Evolutionary conservation across 2,113 vertebrate genomes (phyloP).

Genomic region (Onychorhynchus coronatus): DNA sequence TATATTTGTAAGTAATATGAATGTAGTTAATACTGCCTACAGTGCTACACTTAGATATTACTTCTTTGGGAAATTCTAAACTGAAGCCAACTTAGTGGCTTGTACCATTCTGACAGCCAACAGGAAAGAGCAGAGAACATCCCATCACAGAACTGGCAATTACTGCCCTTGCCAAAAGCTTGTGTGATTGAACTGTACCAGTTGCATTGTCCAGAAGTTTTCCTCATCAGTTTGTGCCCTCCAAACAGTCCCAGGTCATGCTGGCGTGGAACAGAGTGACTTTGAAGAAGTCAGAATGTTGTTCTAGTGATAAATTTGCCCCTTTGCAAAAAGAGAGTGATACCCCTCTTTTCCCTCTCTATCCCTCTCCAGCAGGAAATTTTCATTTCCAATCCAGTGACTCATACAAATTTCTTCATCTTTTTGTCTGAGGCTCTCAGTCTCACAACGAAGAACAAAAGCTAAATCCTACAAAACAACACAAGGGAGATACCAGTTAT

Average conservation of each 20-base stretch:
- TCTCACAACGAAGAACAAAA: background rate
- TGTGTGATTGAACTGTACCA: background rate
- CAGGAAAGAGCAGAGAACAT: background rate
- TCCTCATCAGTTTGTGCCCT: background rate
- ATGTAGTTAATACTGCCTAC: background rate
- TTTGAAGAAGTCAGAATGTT: background rate
- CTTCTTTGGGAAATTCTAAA: background rate
- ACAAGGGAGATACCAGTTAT: background rate
- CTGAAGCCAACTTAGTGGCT: background rate
- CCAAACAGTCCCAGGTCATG: background rate
- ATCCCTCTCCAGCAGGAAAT: background rate
- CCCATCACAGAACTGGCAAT: background rate
- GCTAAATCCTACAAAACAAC: conserved; percentile 34
- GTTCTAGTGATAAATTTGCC: background rate
- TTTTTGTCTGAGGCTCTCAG: background rate
- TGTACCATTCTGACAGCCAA: background rate
- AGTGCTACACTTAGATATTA: background rate
- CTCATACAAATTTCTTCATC: background rate
- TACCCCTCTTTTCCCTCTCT: background rate
- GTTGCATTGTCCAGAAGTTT: background rate
- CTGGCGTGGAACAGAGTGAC: background rate
- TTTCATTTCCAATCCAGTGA: background rate
- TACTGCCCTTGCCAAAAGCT: background rate
- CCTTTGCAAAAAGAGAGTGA: background rate
- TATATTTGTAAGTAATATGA: background rate